phyloP scores from a whole-genome alignment of 2,797 vertebrate species.

The Pseudomugil gertrudae region DNA sequence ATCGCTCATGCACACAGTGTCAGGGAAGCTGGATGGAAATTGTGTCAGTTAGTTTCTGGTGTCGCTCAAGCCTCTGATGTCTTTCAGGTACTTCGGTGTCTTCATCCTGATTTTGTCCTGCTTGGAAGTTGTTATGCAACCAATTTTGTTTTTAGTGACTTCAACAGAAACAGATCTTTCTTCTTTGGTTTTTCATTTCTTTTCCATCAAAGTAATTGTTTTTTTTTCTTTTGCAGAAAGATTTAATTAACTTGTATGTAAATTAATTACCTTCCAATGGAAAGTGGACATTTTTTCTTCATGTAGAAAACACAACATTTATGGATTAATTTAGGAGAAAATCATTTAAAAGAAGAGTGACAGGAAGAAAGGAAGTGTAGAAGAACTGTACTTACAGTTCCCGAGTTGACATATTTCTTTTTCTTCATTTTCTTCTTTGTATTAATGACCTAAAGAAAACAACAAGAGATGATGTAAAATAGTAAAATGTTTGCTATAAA shows the following conservation, averaged over 20 bases:
- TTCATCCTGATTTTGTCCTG: conserved; percentile 29
- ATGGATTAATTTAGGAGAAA: conserved; percentile 29
- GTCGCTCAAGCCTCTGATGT: conserved; percentile 21
- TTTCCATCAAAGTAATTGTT: no score
- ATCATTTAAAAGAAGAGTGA: conserved; percentile 11
- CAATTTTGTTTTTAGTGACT: background rate
- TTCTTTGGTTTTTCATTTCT: background rate
- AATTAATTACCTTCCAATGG: background rate
- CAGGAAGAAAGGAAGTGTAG: background rate
- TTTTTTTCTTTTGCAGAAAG: background rate
- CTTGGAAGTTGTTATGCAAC: conserved; percentile 11
- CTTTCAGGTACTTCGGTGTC: conserved; percentile 25
- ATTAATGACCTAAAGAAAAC: conserved; percentile 89
- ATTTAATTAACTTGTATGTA: conserved; percentile 34
- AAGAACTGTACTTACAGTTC: conserved; percentile 86
- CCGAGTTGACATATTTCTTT: conserved; percentile 96
- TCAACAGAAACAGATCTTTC: background rate
- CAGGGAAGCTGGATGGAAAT: conserved; percentile 32
- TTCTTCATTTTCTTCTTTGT: conserved; percentile 98
- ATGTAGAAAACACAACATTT: conserved; percentile 24
- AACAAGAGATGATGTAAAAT: background rate
- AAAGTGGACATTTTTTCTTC: conserved; percentile 18
- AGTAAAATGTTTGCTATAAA: background rate
- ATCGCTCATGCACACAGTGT: conserved; percentile 15
- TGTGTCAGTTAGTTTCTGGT: conserved; percentile 26